A percentile compares a stretch with the other conserved stretches of the same genome.
Evolutionary conservation across 2,888 invertebrate species (phyloP).

Genomic region (Eupithecia insigniata): DNA sequence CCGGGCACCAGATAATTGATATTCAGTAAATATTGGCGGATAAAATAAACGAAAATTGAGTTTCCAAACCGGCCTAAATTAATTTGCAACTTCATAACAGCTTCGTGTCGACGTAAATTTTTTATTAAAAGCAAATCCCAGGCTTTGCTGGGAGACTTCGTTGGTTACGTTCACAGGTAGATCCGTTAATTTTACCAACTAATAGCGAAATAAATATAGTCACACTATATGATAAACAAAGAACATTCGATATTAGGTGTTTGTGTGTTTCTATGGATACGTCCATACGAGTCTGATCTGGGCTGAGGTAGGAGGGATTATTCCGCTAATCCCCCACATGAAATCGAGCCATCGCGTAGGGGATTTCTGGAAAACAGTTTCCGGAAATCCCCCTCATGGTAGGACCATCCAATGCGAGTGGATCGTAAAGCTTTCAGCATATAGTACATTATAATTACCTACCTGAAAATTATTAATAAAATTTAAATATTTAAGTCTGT

Average conservation of each 20-base stretch:
- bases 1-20: slow-evolving; percentile 74
- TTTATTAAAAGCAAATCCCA: slow-evolving; percentile 75
- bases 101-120: slow-evolving; percentile 70
- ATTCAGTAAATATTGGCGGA: slow-evolving; percentile 82
- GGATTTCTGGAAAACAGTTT: too few species aligned
- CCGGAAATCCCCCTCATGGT: too few species aligned
- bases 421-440: background rate
- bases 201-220: background rate
- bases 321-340: too few species aligned
- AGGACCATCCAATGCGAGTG: background rate
- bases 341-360: too few species aligned
- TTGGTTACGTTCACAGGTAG: slow-evolving; percentile 49
- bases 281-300: background rate
- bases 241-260: background rate
- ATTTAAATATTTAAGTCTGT: background rate
- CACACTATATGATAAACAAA: background rate
- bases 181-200: background rate
- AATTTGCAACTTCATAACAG: slow-evolving; percentile 82
- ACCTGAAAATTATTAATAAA: background rate
- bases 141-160: slow-evolving; percentile 53
- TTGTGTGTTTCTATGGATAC: background rate
- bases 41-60: slow-evolving; percentile 82
- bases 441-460: too few species aligned
- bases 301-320: too few species aligned
- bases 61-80: slow-evolving; percentile 79